Base-by-base conservation (phyloP, 2,113 vertebrate genomes). In the Merops nubicus region DNA sequence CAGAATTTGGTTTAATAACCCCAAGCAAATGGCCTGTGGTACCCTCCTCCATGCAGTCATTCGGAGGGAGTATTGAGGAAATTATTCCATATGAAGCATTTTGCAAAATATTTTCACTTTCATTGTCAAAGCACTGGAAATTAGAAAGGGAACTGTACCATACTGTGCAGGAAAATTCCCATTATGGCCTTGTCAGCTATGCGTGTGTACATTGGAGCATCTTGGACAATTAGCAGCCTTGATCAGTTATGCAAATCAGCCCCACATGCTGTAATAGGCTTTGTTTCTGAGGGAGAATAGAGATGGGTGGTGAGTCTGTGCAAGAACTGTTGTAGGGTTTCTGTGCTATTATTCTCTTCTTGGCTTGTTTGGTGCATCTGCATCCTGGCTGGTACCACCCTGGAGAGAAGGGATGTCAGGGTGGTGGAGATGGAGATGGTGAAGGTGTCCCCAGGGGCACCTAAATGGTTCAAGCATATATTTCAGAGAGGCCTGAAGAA, bases 141-240 rank as follows among this genome's bases (percentile, higher is more conserved):
- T 67, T 64, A 50, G 60, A 50, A 79, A n/a, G 33, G 36, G 28
- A 84, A 22, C 13, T 34, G 5, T 73, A 50, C 36, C 22, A 4
- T 5, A 28, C 29, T 63, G 11, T 1, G 1, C 10, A 45, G 51
- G 26, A 87, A 89, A 81, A 82, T 59, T 70, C 12, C 10, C 15
- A 3, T 80, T 72, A 5, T 51, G 7, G 6, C n/a, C 1, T 0
- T 21, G 28, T 40, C 84, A 91, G 40, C 33, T 42, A 36, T 0
- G 0, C 0, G 0, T 62, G 17, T 1, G 0, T 70, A 28, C 19
- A 4, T 3, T 42, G 45, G 12, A 82, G 8, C 25, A 12, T 13
- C 50, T 72, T 81, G 60, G 53, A 53, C 21, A n/a, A 40, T 60
- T 60, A 68, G 26, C 34, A 80, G 60, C 79, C 34, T 57, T 77